These are phyloP conservation scores for Apodemus speciosus DNA, from an alignment of 2,113 vertebrate species.

Conservation along the genomic window DNA sequence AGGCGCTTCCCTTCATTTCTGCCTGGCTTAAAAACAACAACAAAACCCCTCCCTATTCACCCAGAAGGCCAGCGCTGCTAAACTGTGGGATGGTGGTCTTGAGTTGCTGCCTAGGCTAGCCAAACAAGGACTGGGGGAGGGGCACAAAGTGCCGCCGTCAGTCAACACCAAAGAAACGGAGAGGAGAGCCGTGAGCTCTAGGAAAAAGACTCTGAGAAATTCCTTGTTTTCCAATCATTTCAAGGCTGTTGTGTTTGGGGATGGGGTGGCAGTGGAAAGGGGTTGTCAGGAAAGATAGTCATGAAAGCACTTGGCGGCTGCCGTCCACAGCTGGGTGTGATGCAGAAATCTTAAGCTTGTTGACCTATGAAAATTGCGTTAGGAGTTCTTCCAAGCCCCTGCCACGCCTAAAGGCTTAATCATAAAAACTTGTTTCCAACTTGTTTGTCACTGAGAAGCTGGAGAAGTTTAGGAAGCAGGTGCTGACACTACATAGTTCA, in stretches of 20 bases:
- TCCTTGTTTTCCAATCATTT: too few relatives aligned
- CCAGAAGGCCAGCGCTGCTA: accelerated
- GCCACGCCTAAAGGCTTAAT: not conserved
- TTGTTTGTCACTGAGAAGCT: not conserved
- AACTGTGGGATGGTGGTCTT: accelerated
- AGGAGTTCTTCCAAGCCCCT: not conserved
- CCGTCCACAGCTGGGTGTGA: not conserved
- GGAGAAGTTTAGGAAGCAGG: not conserved
- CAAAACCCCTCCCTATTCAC: not conserved
- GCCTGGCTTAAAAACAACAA: not conserved
- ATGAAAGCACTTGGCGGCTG: not conserved
- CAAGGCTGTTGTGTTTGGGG: not conserved
- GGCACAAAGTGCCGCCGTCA: accelerated
- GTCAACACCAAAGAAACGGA: too few relatives aligned
- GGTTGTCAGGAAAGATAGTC: not conserved
- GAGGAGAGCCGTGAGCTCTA: too few relatives aligned
- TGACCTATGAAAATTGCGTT: not conserved
- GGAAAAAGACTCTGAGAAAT: not conserved
- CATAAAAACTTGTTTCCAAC: not conserved
- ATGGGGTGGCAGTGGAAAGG: not conserved
- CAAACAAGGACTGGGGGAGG: not conserved
- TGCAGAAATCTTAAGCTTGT: not conserved
- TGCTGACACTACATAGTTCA: not conserved
- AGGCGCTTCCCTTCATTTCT: too few relatives aligned
- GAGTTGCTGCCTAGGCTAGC: not conserved